Percentiles rank a stretch among this genome's conserved stretches.
Conservation (phyloP, 1,140 invertebrate genomes). For the Atta texana region DNA sequence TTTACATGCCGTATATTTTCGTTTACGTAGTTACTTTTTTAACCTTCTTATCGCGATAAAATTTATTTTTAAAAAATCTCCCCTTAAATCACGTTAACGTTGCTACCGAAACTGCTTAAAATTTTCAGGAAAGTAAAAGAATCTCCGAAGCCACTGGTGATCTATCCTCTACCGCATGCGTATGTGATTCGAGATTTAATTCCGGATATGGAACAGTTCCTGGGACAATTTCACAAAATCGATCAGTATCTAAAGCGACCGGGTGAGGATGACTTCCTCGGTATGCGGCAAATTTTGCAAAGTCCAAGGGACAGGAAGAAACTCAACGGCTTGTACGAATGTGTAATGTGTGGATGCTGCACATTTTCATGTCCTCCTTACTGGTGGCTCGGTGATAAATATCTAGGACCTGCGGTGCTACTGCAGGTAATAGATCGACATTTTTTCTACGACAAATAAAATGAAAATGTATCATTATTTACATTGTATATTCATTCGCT, state of each 20-base stretch:
- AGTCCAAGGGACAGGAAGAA: constrained; percentile 89
- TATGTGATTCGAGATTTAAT: constrained; percentile 97
- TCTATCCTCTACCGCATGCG: constrained; percentile 96
- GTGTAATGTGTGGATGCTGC: constrained; percentile 91
- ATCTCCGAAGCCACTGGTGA: constrained; percentile 88
- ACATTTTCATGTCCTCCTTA: constrained; percentile 90
- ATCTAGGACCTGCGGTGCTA: constrained; percentile 90
- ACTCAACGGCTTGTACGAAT: constrained; percentile 93
- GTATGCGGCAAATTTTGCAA: constrained; percentile 89
- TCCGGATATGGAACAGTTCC: constrained; percentile 95
- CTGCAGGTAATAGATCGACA: constrained; percentile 85
- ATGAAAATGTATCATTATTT: not conserved
- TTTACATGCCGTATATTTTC: not conserved
- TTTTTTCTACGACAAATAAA: constrained; percentile 7
- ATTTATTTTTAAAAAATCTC: not conserved
- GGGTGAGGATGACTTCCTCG: constrained; percentile 86
- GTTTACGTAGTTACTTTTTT: constrained; percentile 4
- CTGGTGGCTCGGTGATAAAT: constrained; percentile 91
- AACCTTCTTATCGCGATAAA: not conserved
- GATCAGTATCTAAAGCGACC: constrained; percentile 94
- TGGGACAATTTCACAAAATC: constrained; percentile 94
- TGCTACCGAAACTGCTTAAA: not conserved
- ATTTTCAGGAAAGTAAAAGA: constrained; percentile 77
- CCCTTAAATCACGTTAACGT: not conserved
- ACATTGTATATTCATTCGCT: not conserved